Evolutionary conservation across 1,140 invertebrate species (phyloP), one percentile per base, ranked within the genome.

Genomic region (Formica selysi): DNA sequence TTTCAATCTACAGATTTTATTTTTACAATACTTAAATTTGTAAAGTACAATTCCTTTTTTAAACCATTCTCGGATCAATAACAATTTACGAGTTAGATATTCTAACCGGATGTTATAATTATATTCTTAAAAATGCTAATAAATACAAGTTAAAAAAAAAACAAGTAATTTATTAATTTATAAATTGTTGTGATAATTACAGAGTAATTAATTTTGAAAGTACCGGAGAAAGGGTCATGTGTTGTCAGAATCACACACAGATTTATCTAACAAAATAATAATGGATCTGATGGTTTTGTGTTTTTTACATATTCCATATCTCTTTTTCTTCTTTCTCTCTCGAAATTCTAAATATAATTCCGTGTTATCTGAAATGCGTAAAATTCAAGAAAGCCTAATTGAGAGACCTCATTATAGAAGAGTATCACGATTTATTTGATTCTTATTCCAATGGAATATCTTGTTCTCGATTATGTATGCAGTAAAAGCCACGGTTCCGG

Each of bases 181-280:
- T 51, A 51, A 51, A 51, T 4, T 48, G 13, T 51, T 19, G 48
- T 19, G 4, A 51, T 51, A 51, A 51, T 51, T 51, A 51, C 16
- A 51, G 16, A 3, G 16, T 13, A 51, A 51, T 51, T 51, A 51
- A 16, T 44, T 41, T 41, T 10, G 11, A 44, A 44, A 44, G 44
- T 44, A 44, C 11, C 51, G 19, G 2, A 54, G 2, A 11, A 73
- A 54, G 29, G 13, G 22, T 22, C 22, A 22, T 22, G 22, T 19
- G 32, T 73, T 44, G 16, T 22, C 8, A 59, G 10, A 59, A 59
- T 59, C n/a, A 59, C 19, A 8, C 68, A 36, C 26, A 2, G 0
- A 71, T 73, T 54, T 57, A 71, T 71, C 6, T 54, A 19, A 5
- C 11, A 22, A 54, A 36, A 4, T 73, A 36, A 73, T 51, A 54